Evolutionary conservation across 2,797 vertebrate genomes (phyloP), one percentile per base, ranked within the genome.

Genomic region (Phrynocephalus forsythii): DNA sequence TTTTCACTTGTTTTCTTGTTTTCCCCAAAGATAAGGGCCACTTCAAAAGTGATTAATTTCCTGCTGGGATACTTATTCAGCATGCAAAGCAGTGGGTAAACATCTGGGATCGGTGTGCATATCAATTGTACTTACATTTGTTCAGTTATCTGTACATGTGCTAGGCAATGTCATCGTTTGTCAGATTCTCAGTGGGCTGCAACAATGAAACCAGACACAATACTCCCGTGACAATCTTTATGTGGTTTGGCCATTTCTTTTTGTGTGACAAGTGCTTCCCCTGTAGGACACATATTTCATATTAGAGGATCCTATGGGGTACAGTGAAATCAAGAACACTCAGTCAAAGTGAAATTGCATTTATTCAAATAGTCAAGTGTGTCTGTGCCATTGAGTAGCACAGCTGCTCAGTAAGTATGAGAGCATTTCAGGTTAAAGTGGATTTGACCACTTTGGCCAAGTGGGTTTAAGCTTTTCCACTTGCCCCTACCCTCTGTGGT

Each of bases 351-450:
- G 20, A 60, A 85, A 77, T 30, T 48, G 16, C 48, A 48, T 82
- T 63, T 56, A 89, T 82, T 76, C 48, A 44, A 15, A 20, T 38
- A 82, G 30, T 85, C 72, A 85, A 80, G 87, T 75, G 68, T 60
- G 63, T 15, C 67, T 16, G 44, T 79, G 44, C 76, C 82, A 79
- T 44, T 79, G 16, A 13, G 15, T 66, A 72, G 26, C 26, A 50
- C 15, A 82, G 63, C 72, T 33, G 66, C 38, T 63, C 69, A 33
- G 66, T 69, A 78, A 26, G 68, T 50, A 22, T 79, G 48, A n/a
- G 66, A 82, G 10, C n/a, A 63, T 56, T 72, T 68, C 52, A 78
- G 30, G 84, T 20, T 60, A 67, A 77, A 82, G 50, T 63, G 11
- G 66, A 71, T 71, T 75, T 82, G 79, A 86, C 72, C 71, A 60